Conservation (phyloP, 1,140 invertebrate species). For the Sesamia nonagrioides region DNA sequence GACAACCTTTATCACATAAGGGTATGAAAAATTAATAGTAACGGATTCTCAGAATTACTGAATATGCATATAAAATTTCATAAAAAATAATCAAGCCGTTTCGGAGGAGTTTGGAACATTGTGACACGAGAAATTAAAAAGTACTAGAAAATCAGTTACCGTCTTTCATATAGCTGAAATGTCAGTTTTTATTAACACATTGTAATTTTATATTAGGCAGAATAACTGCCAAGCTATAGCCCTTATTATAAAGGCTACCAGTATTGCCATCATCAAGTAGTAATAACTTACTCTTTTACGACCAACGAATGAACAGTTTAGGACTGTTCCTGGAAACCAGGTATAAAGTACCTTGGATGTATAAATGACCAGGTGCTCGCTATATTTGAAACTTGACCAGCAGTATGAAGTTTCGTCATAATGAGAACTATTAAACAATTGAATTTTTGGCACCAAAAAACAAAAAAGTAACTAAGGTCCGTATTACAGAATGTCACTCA, state of each 20-base stretch:
- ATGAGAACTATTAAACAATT: not conserved
- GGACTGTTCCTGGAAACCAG: constrained; percentile 16
- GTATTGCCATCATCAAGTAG: not conserved
- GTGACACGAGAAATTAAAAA: too few relatives aligned
- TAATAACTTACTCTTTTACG: constrained; percentile 32
- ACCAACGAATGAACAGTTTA: constrained; percentile 18
- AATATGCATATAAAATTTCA: too few relatives aligned
- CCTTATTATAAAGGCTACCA: not conserved
- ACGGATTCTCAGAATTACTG: too few relatives aligned
- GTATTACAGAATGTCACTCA: too few relatives aligned
- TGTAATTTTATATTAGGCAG: not conserved
- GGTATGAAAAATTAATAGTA: too few relatives aligned
- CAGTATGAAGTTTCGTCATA: not conserved
- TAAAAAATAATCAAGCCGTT: too few relatives aligned
- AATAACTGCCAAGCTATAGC: constrained; percentile 10
- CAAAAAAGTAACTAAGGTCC: too few relatives aligned
- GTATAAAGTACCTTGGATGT: not conserved
- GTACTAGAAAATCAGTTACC: too few relatives aligned
- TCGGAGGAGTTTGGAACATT: too few relatives aligned
- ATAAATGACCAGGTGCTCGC: not conserved
- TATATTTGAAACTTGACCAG: not conserved
- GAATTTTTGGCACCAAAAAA: not conserved
- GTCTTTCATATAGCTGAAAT: not conserved
- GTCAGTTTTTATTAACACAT: not conserved
- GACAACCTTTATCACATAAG: too few relatives aligned